Evolutionary conservation across 1,140 invertebrate species (phyloP), one percentile per base, ranked within the genome.

Genomic region (Aphelinus atriplicis): DNA sequence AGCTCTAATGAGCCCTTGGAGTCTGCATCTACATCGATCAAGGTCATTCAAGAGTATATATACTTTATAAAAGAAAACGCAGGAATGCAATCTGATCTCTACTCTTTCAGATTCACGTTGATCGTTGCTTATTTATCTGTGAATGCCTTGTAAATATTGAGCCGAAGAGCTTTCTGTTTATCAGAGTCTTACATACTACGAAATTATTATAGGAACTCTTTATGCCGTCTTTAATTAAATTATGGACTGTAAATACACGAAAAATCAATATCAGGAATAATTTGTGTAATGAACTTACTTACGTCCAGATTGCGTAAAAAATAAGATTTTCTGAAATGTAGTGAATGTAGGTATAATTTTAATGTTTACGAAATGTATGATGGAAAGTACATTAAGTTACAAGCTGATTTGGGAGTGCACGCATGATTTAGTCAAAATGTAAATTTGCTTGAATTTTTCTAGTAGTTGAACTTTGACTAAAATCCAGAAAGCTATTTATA

Each of bases 111-210:
- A 75, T 71, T 75, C 63, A 75, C 47, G 68, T 71, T 75, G 66
- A 75, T 75, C 68, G 68, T 75, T 75, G 73, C 68, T 71, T 66
- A 75, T 75, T 75, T 70, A 66, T 65, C 62, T 75, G 67, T 75
- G 73, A 75, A 75, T 66, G 68, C 67, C 60, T 75, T 75, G 68
- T 75, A 75, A 75, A 75, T 75, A 75, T 71, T n/a, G 61, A 75
- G 62, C 50, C n/a, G 46, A 47, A 64, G 73, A 75, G 73, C 73
- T 65, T 75, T 75, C 73, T 58, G 62, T 71, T 75, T 57, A 70
- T 70, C 46, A 57, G 48, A 74, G 42, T 48, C 72, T 50, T 74
- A 56, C 50, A 46, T 68, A 68, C 67, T 62, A 64, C 65, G 43
- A 43, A 68, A 68, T 66, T 1, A 67, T 73, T 74, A 75, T 68